Conservation (phyloP, 2,888 invertebrate genomes). For the Dione vanillae region DNA sequence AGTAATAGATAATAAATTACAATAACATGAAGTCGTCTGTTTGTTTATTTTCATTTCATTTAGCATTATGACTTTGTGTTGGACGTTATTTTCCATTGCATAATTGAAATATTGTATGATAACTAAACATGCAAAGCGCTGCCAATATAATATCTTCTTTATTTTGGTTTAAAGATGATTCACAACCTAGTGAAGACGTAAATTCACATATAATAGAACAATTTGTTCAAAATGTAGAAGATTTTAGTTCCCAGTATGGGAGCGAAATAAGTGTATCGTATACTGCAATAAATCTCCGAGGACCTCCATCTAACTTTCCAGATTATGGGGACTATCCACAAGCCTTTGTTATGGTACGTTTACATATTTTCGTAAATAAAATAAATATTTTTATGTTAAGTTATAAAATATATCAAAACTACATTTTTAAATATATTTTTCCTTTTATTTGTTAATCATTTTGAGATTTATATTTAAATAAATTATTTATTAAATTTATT, state of each 20-base stretch:
- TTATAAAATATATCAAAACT: not conserved
- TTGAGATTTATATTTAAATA: not conserved
- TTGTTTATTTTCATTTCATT: constrained; percentile 30
- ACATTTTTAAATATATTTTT: constrained; percentile 34
- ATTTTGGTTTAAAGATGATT: constrained; percentile 71
- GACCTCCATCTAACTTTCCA: constrained; percentile 93
- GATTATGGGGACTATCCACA: constrained; percentile 96
- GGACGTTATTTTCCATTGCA: constrained; percentile 23
- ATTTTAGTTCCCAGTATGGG: constrained; percentile 96
- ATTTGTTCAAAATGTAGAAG: constrained; percentile 90
- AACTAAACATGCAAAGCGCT: constrained; percentile 70
- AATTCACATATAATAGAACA: constrained; percentile 86
- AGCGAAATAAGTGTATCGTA: constrained; percentile 94
- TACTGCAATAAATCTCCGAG: constrained; percentile 93
- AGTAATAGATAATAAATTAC: not conserved
- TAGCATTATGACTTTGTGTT: constrained; percentile 20
- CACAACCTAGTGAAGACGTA: constrained; percentile 61
- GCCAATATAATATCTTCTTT: constrained; percentile 75
- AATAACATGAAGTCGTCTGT: constrained; percentile 7
- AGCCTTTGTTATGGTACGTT: constrained; percentile 93
- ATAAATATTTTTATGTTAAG: not conserved
- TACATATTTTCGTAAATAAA: not conserved
- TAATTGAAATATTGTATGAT: constrained; percentile 29
- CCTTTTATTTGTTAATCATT: too few species aligned
- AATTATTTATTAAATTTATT: constrained; percentile 34